Evolutionary conservation across 2,888 invertebrate species (phyloP).

Genomic region (Doris montereyensis): DNA sequence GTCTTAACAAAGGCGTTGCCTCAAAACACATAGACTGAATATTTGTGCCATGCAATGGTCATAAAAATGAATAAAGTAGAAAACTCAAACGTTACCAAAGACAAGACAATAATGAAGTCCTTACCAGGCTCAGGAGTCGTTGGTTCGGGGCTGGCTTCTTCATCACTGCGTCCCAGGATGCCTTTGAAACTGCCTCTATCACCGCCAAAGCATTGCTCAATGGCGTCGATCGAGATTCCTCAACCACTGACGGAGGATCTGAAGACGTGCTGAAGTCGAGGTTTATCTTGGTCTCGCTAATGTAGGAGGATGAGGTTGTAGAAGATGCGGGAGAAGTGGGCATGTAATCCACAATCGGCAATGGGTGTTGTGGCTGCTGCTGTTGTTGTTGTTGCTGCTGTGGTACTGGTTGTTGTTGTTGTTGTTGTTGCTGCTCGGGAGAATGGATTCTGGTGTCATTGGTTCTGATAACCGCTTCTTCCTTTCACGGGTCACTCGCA

Average conservation of each 20-base stretch:
- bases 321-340: conserved; percentile 25
- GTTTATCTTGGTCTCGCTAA: neutral
- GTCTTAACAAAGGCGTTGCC: too few relatives aligned
- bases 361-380: neutral
- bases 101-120: too few relatives aligned
- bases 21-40: too few relatives aligned
- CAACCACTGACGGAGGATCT: neutral
- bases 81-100: too few relatives aligned
- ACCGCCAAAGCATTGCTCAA: conserved; percentile 84
- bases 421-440: neutral
- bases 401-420: too few relatives aligned
- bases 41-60: too few relatives aligned
- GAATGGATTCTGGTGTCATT: neutral
- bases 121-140: conserved; percentile 5
- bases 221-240: conserved; percentile 27
- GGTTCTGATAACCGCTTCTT: conserved; percentile 38
- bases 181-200: conserved; percentile 91
- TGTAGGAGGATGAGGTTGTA: neutral
- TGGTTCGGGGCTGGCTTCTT: neutral
- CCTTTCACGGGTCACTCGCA: conserved; percentile 37
- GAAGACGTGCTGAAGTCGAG: too few relatives aligned
- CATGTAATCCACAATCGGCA: conserved; percentile 14
- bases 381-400: neutral
- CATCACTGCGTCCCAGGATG: conserved; percentile 56
- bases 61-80: too few relatives aligned